Evolutionary conservation across 1,140 invertebrate species (phyloP).

Genomic region (Amyelois transitella): DNA sequence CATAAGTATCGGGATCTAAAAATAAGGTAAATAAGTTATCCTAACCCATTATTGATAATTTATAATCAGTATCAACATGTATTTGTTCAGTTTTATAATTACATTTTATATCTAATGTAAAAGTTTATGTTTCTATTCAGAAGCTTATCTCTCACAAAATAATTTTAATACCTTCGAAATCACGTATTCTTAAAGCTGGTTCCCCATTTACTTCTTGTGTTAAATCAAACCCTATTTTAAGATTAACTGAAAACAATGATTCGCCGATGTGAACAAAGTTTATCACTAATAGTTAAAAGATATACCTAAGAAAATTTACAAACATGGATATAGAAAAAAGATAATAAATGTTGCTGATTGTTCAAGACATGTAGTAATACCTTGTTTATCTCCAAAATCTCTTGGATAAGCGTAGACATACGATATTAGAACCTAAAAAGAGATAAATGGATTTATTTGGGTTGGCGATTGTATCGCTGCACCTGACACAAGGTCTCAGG

Average conservation of each 20-base stretch:
- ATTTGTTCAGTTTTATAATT: no score
- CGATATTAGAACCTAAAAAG: slow-evolving; percentile 2
- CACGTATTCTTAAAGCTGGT: slow-evolving; percentile 31
- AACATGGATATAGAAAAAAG: no score
- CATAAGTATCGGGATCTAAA: background rate
- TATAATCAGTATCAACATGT: no score
- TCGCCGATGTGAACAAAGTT: background rate
- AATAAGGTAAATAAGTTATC: no score
- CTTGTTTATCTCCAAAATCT: background rate
- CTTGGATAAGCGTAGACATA: background rate
- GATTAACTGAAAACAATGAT: slow-evolving; percentile 32
- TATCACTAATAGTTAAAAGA: no score
- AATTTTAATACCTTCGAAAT: slow-evolving; percentile 36
- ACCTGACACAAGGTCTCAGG: no score
- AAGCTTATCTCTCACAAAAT: background rate
- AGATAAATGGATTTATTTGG: background rate
- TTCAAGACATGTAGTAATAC: background rate
- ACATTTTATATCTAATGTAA: no score
- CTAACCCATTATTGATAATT: no score
- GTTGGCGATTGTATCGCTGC: no score
- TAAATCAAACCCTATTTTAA: slow-evolving; percentile 47
- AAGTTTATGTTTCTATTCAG: no score
- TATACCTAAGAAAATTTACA: no score
- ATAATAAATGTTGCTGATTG: no score
- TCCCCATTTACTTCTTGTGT: slow-evolving; percentile 29